Evolutionary conservation across 2,113 vertebrate species (phyloP), one percentile per base, ranked within the genome.

Genomic region (Leucopsar rothschildi): DNA sequence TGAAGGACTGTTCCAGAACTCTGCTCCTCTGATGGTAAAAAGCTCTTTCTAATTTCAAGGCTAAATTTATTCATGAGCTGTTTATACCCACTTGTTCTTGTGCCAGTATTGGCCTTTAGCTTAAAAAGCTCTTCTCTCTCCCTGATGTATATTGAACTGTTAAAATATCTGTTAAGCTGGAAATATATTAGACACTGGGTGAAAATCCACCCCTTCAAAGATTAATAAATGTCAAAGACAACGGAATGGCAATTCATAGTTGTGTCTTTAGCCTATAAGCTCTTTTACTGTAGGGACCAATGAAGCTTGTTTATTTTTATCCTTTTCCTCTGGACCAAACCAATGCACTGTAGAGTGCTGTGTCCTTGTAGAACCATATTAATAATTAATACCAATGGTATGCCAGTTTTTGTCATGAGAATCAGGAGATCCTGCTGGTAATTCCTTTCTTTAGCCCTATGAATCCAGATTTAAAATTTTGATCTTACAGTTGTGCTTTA

Each of bases 121-220:
- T 90, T 90, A 69, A 88, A 93, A 88, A 82, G 75, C 85, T 93
- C 88, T 93, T 96, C 84, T 69, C 45, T 69, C 31, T 95, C 88
- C 79, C 75, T 82, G 85, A 82, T 77, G 71, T 92, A 73, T 82
- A 91, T 69, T 95, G 94, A 95, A 93, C 86, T 79, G 45, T 87
- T 97, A 91, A 92, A 91, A 87, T 95, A 95, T 92, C 91, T 94
- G 65, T 91, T 93, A 95, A 92, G 50, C 78, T 94, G 95, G 61
- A 92, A 95, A 95, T 87, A 77, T 59, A 95, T 84, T 91, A 96
- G 87, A 82, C 81, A 76, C 42, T 91, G 87, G 78, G 39, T 90
- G 87, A 93, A 97, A 96, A 97, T 93, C 81, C 66, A 87, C 50
- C 66, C 87, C 59, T 92, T 96, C 91, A 95, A 92, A 94, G 84